Evolutionary conservation across 2,113 vertebrate species (phyloP), one percentile per base, ranked within the genome.

Genomic region (Entelurus aequoreus): DNA sequence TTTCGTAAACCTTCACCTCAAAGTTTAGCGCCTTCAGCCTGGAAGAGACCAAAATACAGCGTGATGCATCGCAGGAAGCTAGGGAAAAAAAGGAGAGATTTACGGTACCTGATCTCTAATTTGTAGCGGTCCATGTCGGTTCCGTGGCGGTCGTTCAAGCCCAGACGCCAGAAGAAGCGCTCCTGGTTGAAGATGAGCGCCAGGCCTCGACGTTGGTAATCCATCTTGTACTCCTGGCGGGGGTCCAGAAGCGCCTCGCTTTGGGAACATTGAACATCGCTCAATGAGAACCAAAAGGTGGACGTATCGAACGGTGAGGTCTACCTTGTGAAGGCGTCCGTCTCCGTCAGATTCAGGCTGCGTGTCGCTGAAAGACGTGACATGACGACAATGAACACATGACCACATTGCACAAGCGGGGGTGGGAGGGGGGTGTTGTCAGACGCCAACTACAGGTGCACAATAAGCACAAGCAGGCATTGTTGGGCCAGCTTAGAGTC

Each of bases 101-200:
- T 7, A 8, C 1, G 5, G 5, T 78, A 98, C 97, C 92, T 93
- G 83, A 0, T 84, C 11, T 55, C 60, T 13, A 99, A 88, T 59
- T 91, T 95, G 28, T 81, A n/a, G 62, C 84, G 80, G 81, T 99
- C 96, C 2, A 88, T 85, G 0, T 52, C 63, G 48, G 95, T 96
- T 40, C 97, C 97, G 4, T 76, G 72, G 60, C 96, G 89, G 0
- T 77, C 53, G 0, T 10, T 6, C 68, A 98, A 50, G 0, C 0
- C 76, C 35, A 99, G 83, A 0, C 60, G 81, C 95, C 94, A 98
- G 63, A 9, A 92, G 77, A 99, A 99, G 28, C 11, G 66, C 72
- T 99, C 97, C 0, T 99, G 95, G 80, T 99, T 99, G 78, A 99
- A 99, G 75, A 99, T 94, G 2, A 99, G 84, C 0, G 94, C 97